Evolutionary conservation across 2,888 invertebrate species (phyloP).

Genomic region (Cenopis cana): DNA sequence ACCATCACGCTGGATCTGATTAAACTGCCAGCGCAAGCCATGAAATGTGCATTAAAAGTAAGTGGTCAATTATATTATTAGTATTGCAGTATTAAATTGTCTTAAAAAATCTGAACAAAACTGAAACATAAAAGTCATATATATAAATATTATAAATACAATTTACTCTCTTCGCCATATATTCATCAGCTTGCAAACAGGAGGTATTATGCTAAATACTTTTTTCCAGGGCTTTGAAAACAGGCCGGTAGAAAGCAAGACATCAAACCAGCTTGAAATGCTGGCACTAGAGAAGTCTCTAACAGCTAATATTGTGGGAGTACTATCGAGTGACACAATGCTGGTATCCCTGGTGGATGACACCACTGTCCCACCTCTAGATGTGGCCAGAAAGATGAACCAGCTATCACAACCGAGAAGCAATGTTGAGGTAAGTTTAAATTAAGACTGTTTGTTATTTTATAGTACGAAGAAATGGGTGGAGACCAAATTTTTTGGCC

Average conservation of each 20-base stretch:
- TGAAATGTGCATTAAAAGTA: slow-evolving; percentile 90
- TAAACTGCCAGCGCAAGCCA: slow-evolving; percentile 89
- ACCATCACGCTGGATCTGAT: slow-evolving; percentile 87
- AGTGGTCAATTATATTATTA: slow-evolving; percentile 45
- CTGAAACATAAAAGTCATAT: too few species aligned
- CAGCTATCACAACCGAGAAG: slow-evolving; percentile 74
- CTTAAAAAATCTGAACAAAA: too few species aligned
- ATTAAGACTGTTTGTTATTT: too few species aligned
- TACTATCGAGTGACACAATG: slow-evolving; percentile 80
- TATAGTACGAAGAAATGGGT: too few species aligned
- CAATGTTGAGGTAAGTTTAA: slow-evolving; percentile 66
- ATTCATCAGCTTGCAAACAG: neutral
- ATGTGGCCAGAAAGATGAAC: slow-evolving; percentile 83
- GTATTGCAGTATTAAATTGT: neutral
- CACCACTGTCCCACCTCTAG: slow-evolving; percentile 80
- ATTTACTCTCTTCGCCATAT: too few species aligned
- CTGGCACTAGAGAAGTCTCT: slow-evolving; percentile 87
- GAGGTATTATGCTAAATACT: neutral
- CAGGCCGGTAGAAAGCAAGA: slow-evolving; percentile 82
- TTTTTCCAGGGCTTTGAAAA: slow-evolving; percentile 78
- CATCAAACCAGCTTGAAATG: slow-evolving; percentile 87
- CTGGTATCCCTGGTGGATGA: slow-evolving; percentile 87
- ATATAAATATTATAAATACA: too few species aligned
- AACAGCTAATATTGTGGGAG: slow-evolving; percentile 84
- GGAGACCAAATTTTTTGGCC: too few species aligned